A percentile compares a stretch with the other conserved stretches of the same genome.
These are phyloP conservation scores for Poeciliopsis retropinna DNA, from an alignment of 2,113 vertebrate species.

Conservation along the genomic window DNA sequence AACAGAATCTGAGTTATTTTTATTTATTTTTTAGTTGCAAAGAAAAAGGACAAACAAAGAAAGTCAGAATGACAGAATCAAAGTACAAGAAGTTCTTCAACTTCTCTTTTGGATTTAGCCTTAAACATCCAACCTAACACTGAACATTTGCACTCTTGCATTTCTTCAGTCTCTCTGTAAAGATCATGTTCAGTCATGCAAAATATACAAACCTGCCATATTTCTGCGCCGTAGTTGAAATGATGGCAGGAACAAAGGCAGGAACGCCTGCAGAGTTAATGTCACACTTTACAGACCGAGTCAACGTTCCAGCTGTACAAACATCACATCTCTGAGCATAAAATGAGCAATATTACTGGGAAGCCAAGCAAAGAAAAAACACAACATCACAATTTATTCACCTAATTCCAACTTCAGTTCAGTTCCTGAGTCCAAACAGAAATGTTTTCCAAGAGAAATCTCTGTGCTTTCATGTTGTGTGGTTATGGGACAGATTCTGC, in stretches of 20 bases:
- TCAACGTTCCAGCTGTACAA: slow-evolving; percentile 42
- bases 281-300: slow-evolving; percentile 18
- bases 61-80: neutral
- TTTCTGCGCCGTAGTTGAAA: neutral
- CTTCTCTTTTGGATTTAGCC: neutral
- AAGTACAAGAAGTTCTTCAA: neutral
- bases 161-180: neutral
- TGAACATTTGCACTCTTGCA: neutral
- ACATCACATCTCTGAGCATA: slow-evolving; percentile 40
- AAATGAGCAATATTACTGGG: slow-evolving; percentile 24
- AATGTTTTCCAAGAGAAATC: slow-evolving; percentile 29
- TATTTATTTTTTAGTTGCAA: too few relatives aligned
- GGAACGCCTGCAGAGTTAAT: slow-evolving; percentile 22
- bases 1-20: neutral
- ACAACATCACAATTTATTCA: slow-evolving; percentile 31
- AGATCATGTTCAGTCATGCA: neutral
- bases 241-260: slow-evolving; percentile 13
- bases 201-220: neutral
- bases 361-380: slow-evolving; percentile 19
- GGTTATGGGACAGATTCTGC: neutral
- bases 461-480: slow-evolving; percentile 16
- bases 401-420: slow-evolving; percentile 24
- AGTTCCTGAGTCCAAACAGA: slow-evolving; percentile 26
- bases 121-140: neutral
- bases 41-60: too few relatives aligned